Conservation (phyloP, 2,113 vertebrate genomes). For the Tangachromis dhanisi region DNA sequence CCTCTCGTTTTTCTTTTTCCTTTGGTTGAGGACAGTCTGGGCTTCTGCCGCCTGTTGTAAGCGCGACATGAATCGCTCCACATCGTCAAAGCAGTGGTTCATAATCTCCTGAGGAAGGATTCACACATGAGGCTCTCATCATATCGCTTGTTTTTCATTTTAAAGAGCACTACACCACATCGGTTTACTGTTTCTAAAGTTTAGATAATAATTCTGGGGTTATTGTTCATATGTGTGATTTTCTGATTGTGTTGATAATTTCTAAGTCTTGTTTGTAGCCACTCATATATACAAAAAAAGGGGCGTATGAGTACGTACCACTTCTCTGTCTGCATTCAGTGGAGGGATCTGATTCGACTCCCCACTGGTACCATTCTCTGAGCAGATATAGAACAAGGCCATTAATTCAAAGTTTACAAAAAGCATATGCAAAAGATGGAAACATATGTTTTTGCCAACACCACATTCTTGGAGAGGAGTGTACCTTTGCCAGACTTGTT, state of each 20-base stretch:
- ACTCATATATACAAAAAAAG: not conserved
- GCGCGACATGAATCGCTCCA: constrained; percentile 76
- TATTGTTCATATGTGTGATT: not conserved
- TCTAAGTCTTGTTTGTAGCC: not conserved
- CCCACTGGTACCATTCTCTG: constrained; percentile 40
- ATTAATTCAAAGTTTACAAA: not conserved
- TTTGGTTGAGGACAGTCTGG: constrained; percentile 71
- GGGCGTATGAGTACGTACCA: constrained; percentile 46
- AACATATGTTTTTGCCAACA: not conserved
- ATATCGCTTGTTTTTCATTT: not conserved
- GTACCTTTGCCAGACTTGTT: constrained; percentile 9
- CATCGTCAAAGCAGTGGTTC: constrained; percentile 83
- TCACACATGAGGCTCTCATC: not conserved
- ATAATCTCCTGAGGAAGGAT: constrained; percentile 71
- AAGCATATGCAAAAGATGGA: not conserved
- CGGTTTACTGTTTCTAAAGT: not conserved
- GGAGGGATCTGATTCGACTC: not conserved
- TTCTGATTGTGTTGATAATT: not conserved
- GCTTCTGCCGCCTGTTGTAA: constrained; percentile 81
- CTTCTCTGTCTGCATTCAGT: constrained; percentile 63
- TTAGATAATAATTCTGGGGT: not conserved
- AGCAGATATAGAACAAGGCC: not conserved
- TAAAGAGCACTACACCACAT: not conserved
- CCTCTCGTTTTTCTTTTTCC: constrained; percentile 52
- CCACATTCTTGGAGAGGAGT: not conserved